Evolutionary conservation across 2,888 invertebrate genomes (phyloP).

Genomic region (Gasteruption jaculator): DNA sequence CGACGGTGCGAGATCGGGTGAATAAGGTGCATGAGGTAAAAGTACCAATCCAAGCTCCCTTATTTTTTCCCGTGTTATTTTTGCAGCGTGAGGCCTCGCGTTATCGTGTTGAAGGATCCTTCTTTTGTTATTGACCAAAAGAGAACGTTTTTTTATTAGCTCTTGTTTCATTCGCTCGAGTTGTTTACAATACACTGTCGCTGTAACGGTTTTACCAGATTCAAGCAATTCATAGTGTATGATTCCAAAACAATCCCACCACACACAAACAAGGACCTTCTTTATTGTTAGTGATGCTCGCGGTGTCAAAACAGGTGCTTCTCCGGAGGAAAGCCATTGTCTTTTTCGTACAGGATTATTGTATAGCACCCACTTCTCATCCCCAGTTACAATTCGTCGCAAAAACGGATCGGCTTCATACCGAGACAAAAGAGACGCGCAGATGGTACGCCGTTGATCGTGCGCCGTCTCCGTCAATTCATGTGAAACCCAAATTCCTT

Average conservation of each 20-base stretch:
- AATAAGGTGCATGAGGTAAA: too few relatives aligned
- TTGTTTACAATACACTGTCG: too few relatives aligned
- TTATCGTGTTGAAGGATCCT: background rate
- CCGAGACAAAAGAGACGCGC: too few relatives aligned
- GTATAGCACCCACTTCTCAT: too few relatives aligned
- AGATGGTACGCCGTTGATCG: background rate
- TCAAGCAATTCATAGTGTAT: too few relatives aligned
- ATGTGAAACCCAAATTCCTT: slow-evolving; percentile 4
- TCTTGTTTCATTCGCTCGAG: slow-evolving; percentile 5
- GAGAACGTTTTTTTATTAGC: slow-evolving; percentile 2
- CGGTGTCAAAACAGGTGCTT: slow-evolving; percentile 3
- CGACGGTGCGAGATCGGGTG: too few relatives aligned
- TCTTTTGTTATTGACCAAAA: slow-evolving; percentile 3
- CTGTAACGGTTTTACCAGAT: slow-evolving; percentile 1
- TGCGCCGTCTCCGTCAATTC: slow-evolving; percentile 4
- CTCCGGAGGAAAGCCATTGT: slow-evolving; percentile 2
- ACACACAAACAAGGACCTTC: too few relatives aligned
- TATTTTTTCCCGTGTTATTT: too few relatives aligned
- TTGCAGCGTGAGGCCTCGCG: background rate
- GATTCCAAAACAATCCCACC: too few relatives aligned
- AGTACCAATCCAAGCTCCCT: too few relatives aligned
- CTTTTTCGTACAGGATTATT: slow-evolving; percentile 5
- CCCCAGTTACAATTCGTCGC: too few relatives aligned
- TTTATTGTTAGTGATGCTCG: slow-evolving; percentile 1
- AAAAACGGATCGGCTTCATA: background rate